phyloP scores from a whole-genome alignment of 2,797 vertebrate genomes.

The Paedocypris micromegethes region DNA sequence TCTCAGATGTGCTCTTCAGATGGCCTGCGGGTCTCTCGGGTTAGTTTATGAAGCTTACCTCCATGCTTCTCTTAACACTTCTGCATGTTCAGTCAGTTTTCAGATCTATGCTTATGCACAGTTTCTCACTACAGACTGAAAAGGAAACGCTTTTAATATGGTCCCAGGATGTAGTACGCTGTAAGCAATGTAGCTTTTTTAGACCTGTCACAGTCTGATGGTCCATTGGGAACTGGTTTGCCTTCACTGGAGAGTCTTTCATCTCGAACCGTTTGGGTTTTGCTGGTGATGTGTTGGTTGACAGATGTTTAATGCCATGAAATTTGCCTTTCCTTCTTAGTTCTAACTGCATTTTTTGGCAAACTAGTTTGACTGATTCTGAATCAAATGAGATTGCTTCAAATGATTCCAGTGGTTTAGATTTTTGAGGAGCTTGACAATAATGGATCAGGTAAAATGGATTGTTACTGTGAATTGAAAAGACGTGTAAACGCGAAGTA shows the following conservation, averaged over 20 bases:
- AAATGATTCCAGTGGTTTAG: not conserved
- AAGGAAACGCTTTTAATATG: not conserved
- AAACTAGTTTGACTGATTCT: conserved; percentile 8
- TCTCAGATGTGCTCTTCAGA: not conserved
- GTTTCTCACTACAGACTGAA: not conserved
- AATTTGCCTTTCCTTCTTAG: not conserved
- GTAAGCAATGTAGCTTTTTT: conserved; percentile 12
- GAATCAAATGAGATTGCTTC: not conserved
- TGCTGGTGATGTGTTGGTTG: conserved; percentile 22
- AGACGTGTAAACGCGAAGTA: too few relatives aligned
- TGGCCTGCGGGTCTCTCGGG: not conserved
- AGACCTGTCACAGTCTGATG: conserved; percentile 4
- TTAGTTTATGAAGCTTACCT: not conserved
- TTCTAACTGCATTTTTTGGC: conserved; percentile 9
- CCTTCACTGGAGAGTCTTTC: conserved; percentile 8
- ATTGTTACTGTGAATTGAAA: not conserved
- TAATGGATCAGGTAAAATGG: not conserved
- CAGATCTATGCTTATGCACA: not conserved
- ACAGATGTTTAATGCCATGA: conserved; percentile 20
- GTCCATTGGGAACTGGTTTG: not conserved
- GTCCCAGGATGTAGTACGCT: not conserved
- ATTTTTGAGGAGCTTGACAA: not conserved
- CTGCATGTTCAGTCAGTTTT: not conserved
- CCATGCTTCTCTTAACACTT: not conserved
- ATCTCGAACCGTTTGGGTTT: conserved; percentile 26